These are phyloP conservation scores for Parapristionchus giblindavisi DNA, from an alignment of 2,888 invertebrate species.

Conservation along the genomic window DNA sequence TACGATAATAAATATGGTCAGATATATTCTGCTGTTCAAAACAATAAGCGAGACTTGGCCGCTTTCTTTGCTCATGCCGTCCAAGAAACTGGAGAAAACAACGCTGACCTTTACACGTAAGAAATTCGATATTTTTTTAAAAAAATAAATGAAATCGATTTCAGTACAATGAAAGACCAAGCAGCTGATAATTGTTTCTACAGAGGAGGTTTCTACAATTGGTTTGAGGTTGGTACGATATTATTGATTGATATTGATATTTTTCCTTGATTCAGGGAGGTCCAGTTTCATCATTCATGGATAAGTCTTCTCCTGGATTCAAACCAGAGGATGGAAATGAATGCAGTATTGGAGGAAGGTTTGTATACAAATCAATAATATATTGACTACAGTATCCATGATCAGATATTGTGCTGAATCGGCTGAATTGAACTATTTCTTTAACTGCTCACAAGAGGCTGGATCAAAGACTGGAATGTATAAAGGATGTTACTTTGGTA, in stretches of 20 bases:
- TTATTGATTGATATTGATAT: not conserved
- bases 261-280: not conserved
- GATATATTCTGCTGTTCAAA: constrained; percentile 54
- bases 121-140: not conserved
- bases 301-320: constrained; percentile 48
- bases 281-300: constrained; percentile 14
- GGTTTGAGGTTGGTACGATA: constrained; percentile 53
- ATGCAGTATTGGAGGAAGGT: constrained; percentile 50
- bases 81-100: constrained; percentile 65
- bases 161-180: constrained; percentile 21
- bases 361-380: not conserved
- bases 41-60: constrained; percentile 57
- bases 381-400: not conserved
- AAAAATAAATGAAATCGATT: too few species aligned
- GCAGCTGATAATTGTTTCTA: constrained; percentile 62
- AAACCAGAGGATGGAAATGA: constrained; percentile 53
- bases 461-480: not conserved
- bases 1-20: constrained; percentile 2
- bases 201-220: constrained; percentile 65
- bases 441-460: constrained; percentile 43
- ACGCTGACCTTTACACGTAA: constrained; percentile 57
- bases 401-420: constrained; percentile 50
- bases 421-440: constrained; percentile 56
- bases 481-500: constrained; percentile 61
- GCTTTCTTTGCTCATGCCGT: constrained; percentile 64